Conservation (phyloP, 2,797 vertebrate species). For the Lerista edwardsae region DNA sequence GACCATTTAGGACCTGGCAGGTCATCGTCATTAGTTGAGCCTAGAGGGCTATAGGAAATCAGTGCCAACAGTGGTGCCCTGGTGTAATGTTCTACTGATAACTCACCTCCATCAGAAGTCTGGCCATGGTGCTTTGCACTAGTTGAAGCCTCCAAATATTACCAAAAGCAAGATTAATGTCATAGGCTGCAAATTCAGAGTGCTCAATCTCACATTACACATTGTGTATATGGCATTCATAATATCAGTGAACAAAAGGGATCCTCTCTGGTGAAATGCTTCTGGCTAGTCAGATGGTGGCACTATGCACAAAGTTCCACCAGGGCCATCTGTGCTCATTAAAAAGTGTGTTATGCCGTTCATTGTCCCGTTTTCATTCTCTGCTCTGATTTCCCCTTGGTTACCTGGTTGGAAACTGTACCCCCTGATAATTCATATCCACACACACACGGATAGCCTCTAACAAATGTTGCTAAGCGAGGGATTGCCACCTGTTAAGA, state of each 20-base stretch:
- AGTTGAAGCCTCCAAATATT: neutral
- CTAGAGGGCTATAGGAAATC: neutral
- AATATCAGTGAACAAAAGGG: too few relatives aligned
- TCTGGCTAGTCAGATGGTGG: conserved; percentile 67
- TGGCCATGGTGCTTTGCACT: neutral
- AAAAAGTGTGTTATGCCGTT: conserved; percentile 60
- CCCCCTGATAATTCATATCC: conserved; percentile 81
- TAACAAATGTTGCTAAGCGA: conserved; percentile 88
- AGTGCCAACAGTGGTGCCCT: neutral
- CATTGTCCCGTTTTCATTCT: conserved; percentile 78
- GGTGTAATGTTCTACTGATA: neutral
- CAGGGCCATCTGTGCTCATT: conserved; percentile 34
- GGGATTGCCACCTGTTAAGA: conserved; percentile 85
- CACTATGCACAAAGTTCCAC: conserved; percentile 65
- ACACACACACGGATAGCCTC: conserved; percentile 69
- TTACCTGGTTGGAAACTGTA: conserved; percentile 84
- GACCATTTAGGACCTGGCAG: neutral
- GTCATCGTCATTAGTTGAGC: neutral
- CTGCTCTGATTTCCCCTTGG: conserved; percentile 73
- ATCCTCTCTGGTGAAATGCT: conserved; percentile 33
- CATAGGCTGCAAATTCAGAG: neutral
- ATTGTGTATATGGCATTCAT: neutral
- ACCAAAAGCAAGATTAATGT: too few relatives aligned
- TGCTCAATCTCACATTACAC: neutral
- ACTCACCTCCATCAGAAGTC: neutral